Percentiles rank a stretch among this genome's conserved stretches.
Evolutionary conservation across 2,888 invertebrate genomes (phyloP).

Genomic region (Endotricha flammealis): DNA sequence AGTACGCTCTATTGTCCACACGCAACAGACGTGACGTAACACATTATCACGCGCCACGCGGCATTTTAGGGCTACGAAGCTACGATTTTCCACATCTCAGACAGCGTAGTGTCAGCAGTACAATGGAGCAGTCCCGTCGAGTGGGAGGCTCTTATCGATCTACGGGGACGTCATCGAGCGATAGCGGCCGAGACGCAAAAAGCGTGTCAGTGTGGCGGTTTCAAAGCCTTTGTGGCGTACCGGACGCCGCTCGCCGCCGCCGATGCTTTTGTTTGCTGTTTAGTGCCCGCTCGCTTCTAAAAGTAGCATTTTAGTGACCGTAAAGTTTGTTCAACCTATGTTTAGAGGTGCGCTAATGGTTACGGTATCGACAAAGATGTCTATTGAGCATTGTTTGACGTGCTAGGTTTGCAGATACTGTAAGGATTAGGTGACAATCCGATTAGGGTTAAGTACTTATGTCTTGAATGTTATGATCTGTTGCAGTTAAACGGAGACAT

Average conservation of each 20-base stretch:
- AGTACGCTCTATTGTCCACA: slow-evolving; percentile 8
- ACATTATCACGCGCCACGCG: slow-evolving; percentile 38
- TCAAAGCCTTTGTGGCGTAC: slow-evolving; percentile 72
- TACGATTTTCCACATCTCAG: slow-evolving; percentile 72
- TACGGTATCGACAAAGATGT: slow-evolving; percentile 15
- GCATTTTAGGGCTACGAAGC: slow-evolving; percentile 64
- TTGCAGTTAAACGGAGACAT: no score
- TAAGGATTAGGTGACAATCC: neutral
- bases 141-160: slow-evolving; percentile 76
- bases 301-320: slow-evolving; percentile 64
- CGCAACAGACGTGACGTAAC: slow-evolving; percentile 27
- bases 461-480: no score
- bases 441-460: no score
- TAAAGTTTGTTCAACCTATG: slow-evolving; percentile 40
- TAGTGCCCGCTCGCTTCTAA: slow-evolving; percentile 59
- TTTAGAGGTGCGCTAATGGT: slow-evolving; percentile 37
- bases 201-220: slow-evolving; percentile 73
- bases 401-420: slow-evolving; percentile 1
- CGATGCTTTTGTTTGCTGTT: slow-evolving; percentile 69
- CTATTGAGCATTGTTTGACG: slow-evolving; percentile 23
- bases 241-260: slow-evolving; percentile 70
- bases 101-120: slow-evolving; percentile 68
- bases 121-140: slow-evolving; percentile 72
- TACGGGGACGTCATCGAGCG: slow-evolving; percentile 74
- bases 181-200: slow-evolving; percentile 73